Base-by-base conservation (phyloP, 2,113 vertebrate species). In the Eurypyga helias region DNA sequence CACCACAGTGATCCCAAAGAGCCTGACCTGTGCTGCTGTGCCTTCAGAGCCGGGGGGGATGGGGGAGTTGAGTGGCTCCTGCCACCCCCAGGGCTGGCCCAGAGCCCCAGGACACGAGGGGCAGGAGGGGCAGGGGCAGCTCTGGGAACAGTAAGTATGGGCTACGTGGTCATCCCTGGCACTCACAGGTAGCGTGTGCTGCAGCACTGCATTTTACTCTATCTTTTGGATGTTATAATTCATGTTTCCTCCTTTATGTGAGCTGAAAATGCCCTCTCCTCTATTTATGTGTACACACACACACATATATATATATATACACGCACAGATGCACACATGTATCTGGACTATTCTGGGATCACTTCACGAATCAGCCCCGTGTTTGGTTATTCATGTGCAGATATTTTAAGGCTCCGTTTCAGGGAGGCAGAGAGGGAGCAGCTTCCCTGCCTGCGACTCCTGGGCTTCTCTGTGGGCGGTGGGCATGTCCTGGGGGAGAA, bases 1-100 rank as follows among this genome's bases (percentile, higher is more conserved):
- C 28, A 11, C 4, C 1, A 51, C n/a, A 24, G 24, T 0, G 1
- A 19, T 23, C 15, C 19, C 1, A 4, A 23, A 26, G 36, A 8
- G 1, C 8, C 13, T 17, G 6, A 4, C 48, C 21, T 3, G 23
- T 14, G 49, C 48, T 19, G 36, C 1, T 3, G 18, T 46, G 69
- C 58, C 26, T 15, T 3, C 3, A 3, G 2, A 5, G 11, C 55
- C 3, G 1, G 28, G 24, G 4, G 2, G 9, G 52, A 14, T 24
- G 4, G 2, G 11, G 52, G 17, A 4, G 6, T 4, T 66, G 41
- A 28, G 11, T 0, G 0, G 11, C 29, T 67, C 25, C 46, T 62
- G 65, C 34, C 31, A 12, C 18, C 64, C 38, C 73, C 20, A 18
- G 49, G 43, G 71, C 15, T 48, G 58, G 9, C 19, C 12, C 2